These are phyloP conservation scores for Myxocyprinus asiaticus DNA, from an alignment of 2,113 vertebrate genomes.

Conservation along the genomic window DNA sequence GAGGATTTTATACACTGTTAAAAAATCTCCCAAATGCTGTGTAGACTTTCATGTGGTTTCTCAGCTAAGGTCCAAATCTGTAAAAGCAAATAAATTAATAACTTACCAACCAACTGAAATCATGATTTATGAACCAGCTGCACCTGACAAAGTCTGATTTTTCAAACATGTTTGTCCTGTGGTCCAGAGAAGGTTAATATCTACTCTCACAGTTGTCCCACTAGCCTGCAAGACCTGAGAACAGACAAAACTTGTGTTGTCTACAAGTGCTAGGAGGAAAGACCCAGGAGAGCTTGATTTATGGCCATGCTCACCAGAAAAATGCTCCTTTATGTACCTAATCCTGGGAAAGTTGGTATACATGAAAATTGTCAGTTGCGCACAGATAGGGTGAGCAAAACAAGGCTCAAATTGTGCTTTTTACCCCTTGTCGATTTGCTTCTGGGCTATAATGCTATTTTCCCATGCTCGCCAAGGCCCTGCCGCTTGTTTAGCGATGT, in stretches of 20 bases:
- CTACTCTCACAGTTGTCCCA: conserved; percentile 50
- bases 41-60: conserved; percentile 18
- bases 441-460: no score
- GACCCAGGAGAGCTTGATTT: conserved; percentile 60
- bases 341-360: conserved; percentile 70
- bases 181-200: conserved; percentile 32
- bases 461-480: conserved; percentile 65
- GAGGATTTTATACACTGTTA: background rate
- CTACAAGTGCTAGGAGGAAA: conserved; percentile 47
- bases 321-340: conserved; percentile 55
- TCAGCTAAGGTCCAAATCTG: background rate
- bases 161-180: conserved; percentile 1
- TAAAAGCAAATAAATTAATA: conserved; percentile 4
- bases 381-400: conserved; percentile 58
- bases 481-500: conserved; percentile 64
- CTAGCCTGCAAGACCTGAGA: conserved; percentile 24
- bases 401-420: conserved; percentile 66
- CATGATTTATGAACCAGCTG: conserved; percentile 32
- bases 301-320: conserved; percentile 51
- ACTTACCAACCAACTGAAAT: conserved; percentile 9
- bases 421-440: conserved; percentile 56
- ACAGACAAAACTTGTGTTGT: conserved; percentile 54
- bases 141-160: background rate
- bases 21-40: background rate
- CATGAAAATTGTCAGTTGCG: conserved; percentile 66